Base-by-base conservation (phyloP, 2,888 invertebrate species). In the Drosophila mettleri region DNA sequence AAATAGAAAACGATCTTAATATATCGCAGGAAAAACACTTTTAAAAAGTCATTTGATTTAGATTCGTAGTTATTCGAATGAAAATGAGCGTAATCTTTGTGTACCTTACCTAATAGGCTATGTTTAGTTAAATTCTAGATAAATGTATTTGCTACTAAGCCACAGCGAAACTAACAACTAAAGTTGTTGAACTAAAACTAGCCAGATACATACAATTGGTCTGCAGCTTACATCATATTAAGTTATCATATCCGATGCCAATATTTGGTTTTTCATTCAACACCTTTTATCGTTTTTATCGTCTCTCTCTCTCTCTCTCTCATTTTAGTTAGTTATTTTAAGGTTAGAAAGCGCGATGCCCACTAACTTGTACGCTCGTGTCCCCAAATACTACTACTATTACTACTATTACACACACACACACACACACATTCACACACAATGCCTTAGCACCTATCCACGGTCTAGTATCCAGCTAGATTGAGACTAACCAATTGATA, bases 321-420 rank as follows among this genome's bases (percentile, higher is more conserved):
- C 43, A 67, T 69, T 83, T 83, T 69, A 70, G 61, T 85, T 85
- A 73, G 67, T 83, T 84, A 73, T 59, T 69, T 66, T 62, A 86
- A 84, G 84, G 72, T 84, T 85, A 74, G 67, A 67, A 79, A 82
- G 69, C 85, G 82, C 86, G 75, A 85, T 75, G 69, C 55, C 68
- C 69, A 84, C 75, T 78, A 60, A 76, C 78, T 54, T 81, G 81
- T 84, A 80, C 78, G 69, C 76, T 81, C 79, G 64, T 65, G 59
- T 53, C 58, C 78, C 77, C 7, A 29, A 45, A 29, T 45, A 45
- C 16, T 33, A 20, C 33, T 49, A 34, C 33, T 12, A 33, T 34
- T 46, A 52, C 8, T 24, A 43, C n/a, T 20, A 39, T 22, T 41
- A 54, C 16, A n/a, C 27, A 33, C 41, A 55, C 52, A 59, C 58